A percentile compares a stretch with the other conserved stretches of the same genome.
Conservation (phyloP, 2,888 invertebrate species). For the Brachypterus glaber region DNA sequence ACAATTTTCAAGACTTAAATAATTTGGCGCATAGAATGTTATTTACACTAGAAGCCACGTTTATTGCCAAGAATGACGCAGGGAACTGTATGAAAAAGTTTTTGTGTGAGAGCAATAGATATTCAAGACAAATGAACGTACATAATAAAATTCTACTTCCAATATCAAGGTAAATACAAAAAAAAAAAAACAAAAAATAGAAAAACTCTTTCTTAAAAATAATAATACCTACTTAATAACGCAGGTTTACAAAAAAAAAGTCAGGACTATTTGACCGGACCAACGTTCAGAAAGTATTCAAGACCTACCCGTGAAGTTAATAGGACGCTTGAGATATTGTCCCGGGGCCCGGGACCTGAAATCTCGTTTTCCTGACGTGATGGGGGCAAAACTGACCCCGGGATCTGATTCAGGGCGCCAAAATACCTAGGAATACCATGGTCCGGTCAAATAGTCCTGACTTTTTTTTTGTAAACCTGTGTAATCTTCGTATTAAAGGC, state of each 20-base stretch:
- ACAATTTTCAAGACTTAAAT: slow-evolving; percentile 40
- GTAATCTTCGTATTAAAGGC: neutral
- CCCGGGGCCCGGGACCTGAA: neutral
- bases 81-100: slow-evolving; percentile 52
- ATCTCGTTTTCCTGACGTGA: too few relatives aligned
- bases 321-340: neutral
- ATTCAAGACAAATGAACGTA: slow-evolving; percentile 46
- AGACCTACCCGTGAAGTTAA: neutral
- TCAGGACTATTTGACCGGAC: too few relatives aligned
- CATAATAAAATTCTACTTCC: slow-evolving; percentile 60
- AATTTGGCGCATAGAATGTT: slow-evolving; percentile 48
- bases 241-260: too few relatives aligned
- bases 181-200: too few relatives aligned
- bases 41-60: slow-evolving; percentile 48
- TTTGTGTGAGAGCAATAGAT: slow-evolving; percentile 59
- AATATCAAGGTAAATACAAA: slow-evolving; percentile 56
- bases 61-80: slow-evolving; percentile 44
- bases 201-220: neutral
- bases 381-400: too few relatives aligned
- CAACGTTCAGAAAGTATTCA: too few relatives aligned
- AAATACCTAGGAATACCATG: too few relatives aligned
- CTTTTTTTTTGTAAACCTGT: too few relatives aligned
- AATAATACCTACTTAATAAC: neutral
- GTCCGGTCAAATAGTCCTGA: too few relatives aligned
- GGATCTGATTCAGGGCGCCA: too few relatives aligned